Evolutionary conservation across 2,888 invertebrate species (phyloP).

Genomic region (Microctonus brassicae): DNA sequence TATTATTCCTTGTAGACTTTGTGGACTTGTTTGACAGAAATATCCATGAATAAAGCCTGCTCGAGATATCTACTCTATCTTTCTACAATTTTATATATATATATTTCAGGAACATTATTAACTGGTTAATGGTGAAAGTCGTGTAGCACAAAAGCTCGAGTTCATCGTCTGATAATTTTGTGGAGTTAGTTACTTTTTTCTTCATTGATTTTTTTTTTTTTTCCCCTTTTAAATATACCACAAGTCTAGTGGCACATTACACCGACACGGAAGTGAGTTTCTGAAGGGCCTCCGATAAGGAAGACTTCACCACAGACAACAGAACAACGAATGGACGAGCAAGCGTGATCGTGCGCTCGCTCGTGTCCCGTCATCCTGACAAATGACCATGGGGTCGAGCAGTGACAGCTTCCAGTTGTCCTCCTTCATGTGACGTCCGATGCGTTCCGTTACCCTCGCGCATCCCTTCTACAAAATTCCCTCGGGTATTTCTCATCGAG

Average conservation of each 20-base stretch:
- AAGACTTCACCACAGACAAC: constrained; percentile 39
- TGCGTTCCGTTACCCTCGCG: constrained; percentile 46
- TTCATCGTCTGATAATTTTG: background rate
- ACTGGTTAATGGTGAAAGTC: background rate
- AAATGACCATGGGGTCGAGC: constrained; percentile 64
- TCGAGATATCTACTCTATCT: background rate
- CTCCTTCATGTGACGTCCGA: constrained; percentile 53
- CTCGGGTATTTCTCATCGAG: constrained; percentile 45
- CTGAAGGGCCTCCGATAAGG: constrained; percentile 39
- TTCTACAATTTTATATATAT: background rate
- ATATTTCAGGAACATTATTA: background rate
- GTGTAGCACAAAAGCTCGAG: background rate
- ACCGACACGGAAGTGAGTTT: constrained; percentile 27
- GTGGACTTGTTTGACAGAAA: background rate
- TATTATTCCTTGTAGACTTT: background rate
- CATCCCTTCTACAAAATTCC: constrained; percentile 29
- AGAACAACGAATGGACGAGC: constrained; percentile 4
- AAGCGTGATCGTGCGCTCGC: constrained; percentile 25
- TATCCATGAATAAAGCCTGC: background rate
- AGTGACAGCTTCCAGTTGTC: constrained; percentile 61
- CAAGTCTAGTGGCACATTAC: constrained; percentile 12
- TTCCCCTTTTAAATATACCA: background rate
- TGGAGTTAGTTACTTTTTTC: background rate
- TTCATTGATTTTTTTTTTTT: background rate
- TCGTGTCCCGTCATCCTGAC: constrained; percentile 61